phyloP scores from a whole-genome alignment of 2,113 vertebrate species.

The Ictidomys tridecemlineatus region DNA sequence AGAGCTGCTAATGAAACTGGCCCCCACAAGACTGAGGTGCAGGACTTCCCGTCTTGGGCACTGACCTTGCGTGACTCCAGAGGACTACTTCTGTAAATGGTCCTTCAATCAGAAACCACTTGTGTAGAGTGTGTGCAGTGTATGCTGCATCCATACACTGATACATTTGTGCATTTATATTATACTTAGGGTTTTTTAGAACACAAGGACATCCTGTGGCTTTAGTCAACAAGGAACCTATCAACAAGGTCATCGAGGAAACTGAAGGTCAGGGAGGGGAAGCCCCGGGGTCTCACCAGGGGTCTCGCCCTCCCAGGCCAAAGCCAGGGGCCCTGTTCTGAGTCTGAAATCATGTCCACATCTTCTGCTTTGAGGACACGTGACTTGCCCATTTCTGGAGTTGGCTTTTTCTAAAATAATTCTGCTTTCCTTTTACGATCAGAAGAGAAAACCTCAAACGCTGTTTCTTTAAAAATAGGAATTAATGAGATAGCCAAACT shows the following conservation, averaged over 20 bases:
- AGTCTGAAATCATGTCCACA: background rate
- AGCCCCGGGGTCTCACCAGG: no score
- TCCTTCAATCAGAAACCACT: background rate
- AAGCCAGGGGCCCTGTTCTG: background rate
- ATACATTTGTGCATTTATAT: background rate
- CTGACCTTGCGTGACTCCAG: background rate
- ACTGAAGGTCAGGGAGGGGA: background rate
- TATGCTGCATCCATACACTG: background rate
- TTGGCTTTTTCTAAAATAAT: slow-evolving; percentile 58
- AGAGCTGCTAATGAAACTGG: background rate
- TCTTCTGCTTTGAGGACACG: background rate
- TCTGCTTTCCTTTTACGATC: slow-evolving; percentile 67
- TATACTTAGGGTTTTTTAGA: background rate
- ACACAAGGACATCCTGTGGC: background rate
- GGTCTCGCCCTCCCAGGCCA: background rate
- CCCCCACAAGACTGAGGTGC: background rate
- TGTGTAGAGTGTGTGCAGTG: background rate
- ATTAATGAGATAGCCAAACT: slow-evolving; percentile 53
- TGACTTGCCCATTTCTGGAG: background rate
- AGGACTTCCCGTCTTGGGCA: fast-evolving
- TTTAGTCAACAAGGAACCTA: background rate
- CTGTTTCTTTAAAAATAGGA: slow-evolving; percentile 73
- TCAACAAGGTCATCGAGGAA: background rate
- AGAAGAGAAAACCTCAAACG: slow-evolving; percentile 47
- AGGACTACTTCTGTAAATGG: background rate